Evolutionary conservation across 2,888 invertebrate genomes (phyloP).

Genomic region (Macrophya alboannulata): DNA sequence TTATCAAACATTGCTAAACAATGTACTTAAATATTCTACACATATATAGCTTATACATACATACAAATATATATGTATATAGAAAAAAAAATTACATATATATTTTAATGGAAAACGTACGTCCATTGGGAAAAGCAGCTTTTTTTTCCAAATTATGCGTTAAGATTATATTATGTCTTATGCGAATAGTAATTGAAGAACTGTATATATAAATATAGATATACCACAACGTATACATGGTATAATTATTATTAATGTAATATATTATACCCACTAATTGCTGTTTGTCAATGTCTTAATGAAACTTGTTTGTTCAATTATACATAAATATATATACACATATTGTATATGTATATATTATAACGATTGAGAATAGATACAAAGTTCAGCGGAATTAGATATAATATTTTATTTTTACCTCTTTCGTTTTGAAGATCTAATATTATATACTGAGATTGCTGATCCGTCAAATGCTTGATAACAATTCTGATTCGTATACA

Average conservation of each 20-base stretch:
- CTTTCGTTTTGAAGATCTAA: not conserved
- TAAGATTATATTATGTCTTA: slow-evolving; percentile 20
- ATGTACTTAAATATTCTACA: slow-evolving; percentile 72
- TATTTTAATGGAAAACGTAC: slow-evolving; percentile 42
- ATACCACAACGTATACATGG: slow-evolving; percentile 12
- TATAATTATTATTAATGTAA: slow-evolving; percentile 28
- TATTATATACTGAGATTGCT: not conserved
- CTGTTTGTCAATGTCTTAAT: slow-evolving; percentile 50
- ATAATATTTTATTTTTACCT: not conserved
- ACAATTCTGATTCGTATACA: not conserved
- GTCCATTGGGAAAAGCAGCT: slow-evolving; percentile 44
- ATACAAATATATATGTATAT: slow-evolving; percentile 1
- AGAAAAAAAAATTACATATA: not conserved
- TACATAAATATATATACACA: not conserved
- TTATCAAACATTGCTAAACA: slow-evolving; percentile 65
- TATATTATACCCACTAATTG: slow-evolving; percentile 41
- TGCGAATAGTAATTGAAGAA: slow-evolving; percentile 32
- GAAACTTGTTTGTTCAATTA: slow-evolving; percentile 40
- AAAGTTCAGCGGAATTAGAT: not conserved
- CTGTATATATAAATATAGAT: slow-evolving; percentile 44
- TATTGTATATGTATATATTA: not conserved
- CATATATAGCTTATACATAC: not conserved
- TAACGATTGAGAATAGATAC: slow-evolving; percentile 16
- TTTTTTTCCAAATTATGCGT: slow-evolving; percentile 54
- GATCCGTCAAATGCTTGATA: slow-evolving; percentile 20